Evolutionary conservation across 2,113 vertebrate genomes (phyloP), one percentile per base, ranked within the genome.

Genomic region (Eleginops maclovinus): DNA sequence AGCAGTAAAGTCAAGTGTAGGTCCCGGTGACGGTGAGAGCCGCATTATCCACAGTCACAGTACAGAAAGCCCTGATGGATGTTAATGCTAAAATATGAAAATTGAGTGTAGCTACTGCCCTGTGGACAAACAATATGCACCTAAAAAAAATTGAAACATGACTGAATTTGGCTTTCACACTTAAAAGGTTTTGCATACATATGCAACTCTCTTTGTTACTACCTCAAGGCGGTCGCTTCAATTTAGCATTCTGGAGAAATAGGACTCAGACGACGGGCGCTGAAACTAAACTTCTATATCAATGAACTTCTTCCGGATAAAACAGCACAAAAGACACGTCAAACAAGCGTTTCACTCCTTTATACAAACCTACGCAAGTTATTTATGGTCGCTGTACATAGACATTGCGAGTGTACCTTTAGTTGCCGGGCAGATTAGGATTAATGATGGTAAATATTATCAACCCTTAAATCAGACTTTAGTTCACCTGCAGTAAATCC

Each of bases 141-240:
- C 78, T 77, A 79, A 88, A 89, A 84, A 89, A 86, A 89, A 87
- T 64, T 76, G 62, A 87, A 84, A 87, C 78, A 79, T 79, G 79
- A 76, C 86, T 81, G 88, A 85, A 82, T 89, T 92, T 92, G 87
- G 77, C 87, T 89, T 91, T 88, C 91, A 91, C 88, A 77, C 88
- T 92, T 93, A 91, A 93, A 91, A 89, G 87, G 91, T 75, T 92
- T 91, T 91, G 88, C 89, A 90, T 91, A 91, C 81, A 88, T 90
- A 74, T 88, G 82, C 81, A 79, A 46, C 83, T 85, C 77, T 72
- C 72, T 63, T 72, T 82, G 77, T 70, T 79, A 81, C 72, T 24
- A 85, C 64, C 91, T 88, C 12, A 17, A 62, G 81, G 86, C 82
- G 2, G 28, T 80, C 40, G 44, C 81, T 79, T 81, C 86, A 62